A percentile compares a stretch with the other conserved stretches of the same genome.
Evolutionary conservation across 2,888 invertebrate genomes (phyloP).

Genomic region (Incurvaria masculella): DNA sequence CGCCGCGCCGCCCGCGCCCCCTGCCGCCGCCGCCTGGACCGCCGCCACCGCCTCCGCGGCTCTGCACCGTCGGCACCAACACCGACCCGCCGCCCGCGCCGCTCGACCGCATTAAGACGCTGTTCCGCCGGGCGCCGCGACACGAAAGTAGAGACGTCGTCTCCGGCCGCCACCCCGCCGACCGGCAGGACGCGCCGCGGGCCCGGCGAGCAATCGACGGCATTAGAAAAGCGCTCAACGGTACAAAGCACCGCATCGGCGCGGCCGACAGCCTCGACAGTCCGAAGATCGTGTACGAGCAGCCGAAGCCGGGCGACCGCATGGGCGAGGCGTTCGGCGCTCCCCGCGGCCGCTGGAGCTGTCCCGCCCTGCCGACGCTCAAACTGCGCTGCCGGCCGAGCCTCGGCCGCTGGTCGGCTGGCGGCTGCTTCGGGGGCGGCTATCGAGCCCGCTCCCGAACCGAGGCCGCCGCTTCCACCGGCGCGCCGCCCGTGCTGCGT

Average conservation of each 20-base stretch:
- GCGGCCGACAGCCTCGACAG: conserved; percentile 34
- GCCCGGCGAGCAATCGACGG: conserved; percentile 32
- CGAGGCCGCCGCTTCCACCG: conserved; percentile 32
- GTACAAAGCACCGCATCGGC: conserved; percentile 36
- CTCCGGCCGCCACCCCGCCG: conserved; percentile 30
- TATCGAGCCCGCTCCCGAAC: conserved; percentile 7
- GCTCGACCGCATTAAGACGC: conserved; percentile 25
- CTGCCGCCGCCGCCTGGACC: conserved; percentile 36
- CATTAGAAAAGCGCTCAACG: conserved; percentile 38
- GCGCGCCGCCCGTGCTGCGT: conserved; percentile 31
- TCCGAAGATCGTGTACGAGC: conserved; percentile 45
- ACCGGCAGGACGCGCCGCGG: conserved; percentile 10
- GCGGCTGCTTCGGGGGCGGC: background rate
- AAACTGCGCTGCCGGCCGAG: background rate
- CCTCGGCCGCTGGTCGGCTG: background rate
- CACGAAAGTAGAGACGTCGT: conserved; percentile 21
- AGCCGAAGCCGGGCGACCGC: conserved; percentile 42
- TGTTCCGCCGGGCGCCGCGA: conserved; percentile 24
- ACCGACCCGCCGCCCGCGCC: conserved; percentile 40
- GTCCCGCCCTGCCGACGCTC: conserved; percentile 29
- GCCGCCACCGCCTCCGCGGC: conserved; percentile 24
- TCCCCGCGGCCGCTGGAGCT: conserved; percentile 26
- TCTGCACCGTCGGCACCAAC: conserved; percentile 44
- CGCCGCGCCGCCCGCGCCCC: conserved; percentile 29
- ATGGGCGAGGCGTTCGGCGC: conserved; percentile 46